Evolutionary conservation across 2,888 invertebrate species (phyloP), one percentile per base, ranked within the genome.

Genomic region (Drosophila meridionalis): DNA sequence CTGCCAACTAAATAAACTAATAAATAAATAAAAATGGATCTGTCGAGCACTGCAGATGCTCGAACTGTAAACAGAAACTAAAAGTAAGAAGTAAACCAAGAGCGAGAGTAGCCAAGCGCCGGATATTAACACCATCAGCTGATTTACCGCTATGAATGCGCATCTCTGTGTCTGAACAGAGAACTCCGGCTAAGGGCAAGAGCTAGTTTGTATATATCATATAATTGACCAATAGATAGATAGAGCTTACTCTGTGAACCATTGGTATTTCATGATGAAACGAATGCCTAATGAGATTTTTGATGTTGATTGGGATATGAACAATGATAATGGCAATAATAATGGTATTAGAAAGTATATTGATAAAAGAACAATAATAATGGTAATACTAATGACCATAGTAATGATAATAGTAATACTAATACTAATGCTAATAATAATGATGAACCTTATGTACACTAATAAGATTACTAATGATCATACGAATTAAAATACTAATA

Each of bases 1-100:
- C 79, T 79, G 79, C 83, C 78, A 80, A 80, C 77, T 73, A 81
- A 77, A 81, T 77, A 84, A 79, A 78, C 79, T 73, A 79, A 72
- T 76, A 72, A 71, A 76, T 66, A 40, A 57, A 65, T 61, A 20
- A 32, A 66, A 58, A 64, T 45, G 74, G 52, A 73, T 74, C 56
- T 69, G 69, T 63, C 77, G 53, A 20, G 58, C 56, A 73, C 55
- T 69, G 74, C 73, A 69, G 42, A 59, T 60, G 73, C 36, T 47
- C 52, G 1, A 14, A 65, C 60, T 52, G 30, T 45, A 42, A 56
- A 56, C 20, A 56, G 42, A 47, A 30, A 62, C 45, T 28, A 56
- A 61, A 58, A 45, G 26, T 61, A 45, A 48, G 14, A 50, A 11
- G 32, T 50, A 56, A 50, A 45, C 55, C 6, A 60, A 50, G 60